Conservation (phyloP, 1,140 invertebrate genomes). For the Atta texana region DNA sequence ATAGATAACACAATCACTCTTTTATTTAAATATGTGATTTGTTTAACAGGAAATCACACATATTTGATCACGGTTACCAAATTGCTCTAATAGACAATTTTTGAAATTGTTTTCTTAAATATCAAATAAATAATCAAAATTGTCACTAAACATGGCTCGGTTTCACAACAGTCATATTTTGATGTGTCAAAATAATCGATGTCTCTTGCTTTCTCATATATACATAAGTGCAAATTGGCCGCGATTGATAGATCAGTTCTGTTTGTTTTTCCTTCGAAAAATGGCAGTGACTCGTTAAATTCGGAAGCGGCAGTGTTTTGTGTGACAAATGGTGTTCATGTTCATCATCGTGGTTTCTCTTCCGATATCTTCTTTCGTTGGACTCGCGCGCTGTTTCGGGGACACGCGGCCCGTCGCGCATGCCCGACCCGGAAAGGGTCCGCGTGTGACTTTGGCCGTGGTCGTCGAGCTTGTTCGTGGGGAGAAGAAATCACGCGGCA, state of each 20-base stretch:
- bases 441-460: constrained; percentile 68
- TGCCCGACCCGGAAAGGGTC: constrained; percentile 49
- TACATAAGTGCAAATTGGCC: constrained; percentile 6
- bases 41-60: constrained; percentile 34
- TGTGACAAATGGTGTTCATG: background rate
- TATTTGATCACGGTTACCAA: background rate
- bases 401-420: constrained; percentile 45
- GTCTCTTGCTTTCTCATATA: background rate
- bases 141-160: background rate
- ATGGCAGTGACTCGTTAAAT: constrained; percentile 64
- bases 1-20: constrained; percentile 33
- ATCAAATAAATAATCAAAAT: constrained; percentile 12
- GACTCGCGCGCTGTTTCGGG: constrained; percentile 2
- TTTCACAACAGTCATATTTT: constrained; percentile 1
- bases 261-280: background rate
- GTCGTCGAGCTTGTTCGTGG: constrained; percentile 16
- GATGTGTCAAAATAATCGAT: background rate
- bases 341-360: constrained; percentile 35
- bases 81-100: background rate
- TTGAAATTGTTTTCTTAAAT: constrained; percentile 10
- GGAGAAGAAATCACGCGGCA: constrained; percentile 57
- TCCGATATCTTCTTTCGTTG: constrained; percentile 51
- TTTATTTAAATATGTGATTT: background rate
- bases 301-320: constrained; percentile 54
- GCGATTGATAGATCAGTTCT: constrained; percentile 2